Conservation (phyloP, 2,888 invertebrate genomes). For the Synergus umbraculus region DNA sequence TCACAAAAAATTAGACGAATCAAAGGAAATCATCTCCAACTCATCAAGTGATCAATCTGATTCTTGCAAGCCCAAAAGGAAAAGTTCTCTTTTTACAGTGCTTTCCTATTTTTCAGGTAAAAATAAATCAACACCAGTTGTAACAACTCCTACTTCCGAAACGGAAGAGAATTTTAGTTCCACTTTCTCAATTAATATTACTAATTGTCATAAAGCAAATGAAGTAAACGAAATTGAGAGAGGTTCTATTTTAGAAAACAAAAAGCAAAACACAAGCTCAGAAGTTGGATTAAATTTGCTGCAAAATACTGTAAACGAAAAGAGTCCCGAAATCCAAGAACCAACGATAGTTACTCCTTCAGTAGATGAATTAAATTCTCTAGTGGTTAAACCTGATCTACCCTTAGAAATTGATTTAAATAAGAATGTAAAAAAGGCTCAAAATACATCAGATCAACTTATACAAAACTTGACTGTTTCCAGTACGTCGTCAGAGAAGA, state of each 20-base stretch:
- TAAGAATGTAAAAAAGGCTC: not conserved
- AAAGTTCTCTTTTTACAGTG: slow-evolving; percentile 53
- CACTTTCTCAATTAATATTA: slow-evolving; percentile 18
- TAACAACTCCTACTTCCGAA: slow-evolving; percentile 37
- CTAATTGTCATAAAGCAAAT: not conserved
- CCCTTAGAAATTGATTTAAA: not conserved
- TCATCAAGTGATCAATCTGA: not conserved
- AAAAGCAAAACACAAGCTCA: not conserved
- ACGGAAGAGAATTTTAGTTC: slow-evolving; percentile 9
- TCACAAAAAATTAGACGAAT: not conserved
- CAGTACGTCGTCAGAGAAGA: not conserved
- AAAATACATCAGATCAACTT: not conserved
- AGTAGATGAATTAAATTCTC: not conserved
- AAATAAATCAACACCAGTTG: not conserved
- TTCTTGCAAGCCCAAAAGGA: slow-evolving; percentile 48
- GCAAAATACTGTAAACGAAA: not conserved
- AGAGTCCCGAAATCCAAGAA: not conserved
- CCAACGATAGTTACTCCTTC: not conserved
- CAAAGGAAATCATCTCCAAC: not conserved
- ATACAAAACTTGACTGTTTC: not conserved
- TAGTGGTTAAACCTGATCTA: not conserved
- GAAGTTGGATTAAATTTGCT: not conserved
- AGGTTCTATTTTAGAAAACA: not conserved
- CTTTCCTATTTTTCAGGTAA: slow-evolving; percentile 48
- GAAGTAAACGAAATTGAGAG: not conserved